These are phyloP conservation scores for Neodiprion pinetum DNA, from an alignment of 1,140 invertebrate genomes.

Conservation along the genomic window DNA sequence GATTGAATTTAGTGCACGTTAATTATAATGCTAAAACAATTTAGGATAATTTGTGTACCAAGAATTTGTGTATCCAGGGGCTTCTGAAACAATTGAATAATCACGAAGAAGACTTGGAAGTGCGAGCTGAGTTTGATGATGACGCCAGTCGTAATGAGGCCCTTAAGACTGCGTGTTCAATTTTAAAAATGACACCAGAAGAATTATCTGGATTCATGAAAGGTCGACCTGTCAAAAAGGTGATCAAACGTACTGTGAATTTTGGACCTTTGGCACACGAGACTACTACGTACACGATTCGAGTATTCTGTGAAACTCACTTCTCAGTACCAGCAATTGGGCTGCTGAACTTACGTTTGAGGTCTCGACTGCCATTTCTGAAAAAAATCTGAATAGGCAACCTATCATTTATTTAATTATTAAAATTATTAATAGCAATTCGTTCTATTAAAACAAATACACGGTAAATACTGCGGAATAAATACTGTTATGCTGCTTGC, in stretches of 20 bases:
- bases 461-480: too few species aligned
- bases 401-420: slow-evolving; percentile 1
- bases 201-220: slow-evolving; percentile 35
- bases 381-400: slow-evolving; percentile 21
- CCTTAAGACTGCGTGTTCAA: slow-evolving; percentile 36
- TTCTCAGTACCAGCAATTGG: too few species aligned
- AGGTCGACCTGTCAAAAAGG: slow-evolving; percentile 12
- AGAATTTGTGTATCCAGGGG: slow-evolving; percentile 19
- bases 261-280: too few species aligned
- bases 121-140: slow-evolving; percentile 2
- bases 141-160: slow-evolving; percentile 32
- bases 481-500: background rate
- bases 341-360: too few species aligned
- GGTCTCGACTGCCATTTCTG: too few species aligned
- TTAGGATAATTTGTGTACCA: background rate
- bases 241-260: background rate
- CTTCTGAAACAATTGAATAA: slow-evolving; percentile 30
- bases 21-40: too few species aligned
- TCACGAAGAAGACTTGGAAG: slow-evolving; percentile 10
- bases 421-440: background rate
- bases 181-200: slow-evolving; percentile 38
- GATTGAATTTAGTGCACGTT: too few species aligned
- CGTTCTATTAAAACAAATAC: too few species aligned
- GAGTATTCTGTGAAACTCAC: too few species aligned
- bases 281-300: too few species aligned